These are phyloP conservation scores for Myiopsitta monachus DNA, from an alignment of 2,113 vertebrate species.

Conservation along the genomic window DNA sequence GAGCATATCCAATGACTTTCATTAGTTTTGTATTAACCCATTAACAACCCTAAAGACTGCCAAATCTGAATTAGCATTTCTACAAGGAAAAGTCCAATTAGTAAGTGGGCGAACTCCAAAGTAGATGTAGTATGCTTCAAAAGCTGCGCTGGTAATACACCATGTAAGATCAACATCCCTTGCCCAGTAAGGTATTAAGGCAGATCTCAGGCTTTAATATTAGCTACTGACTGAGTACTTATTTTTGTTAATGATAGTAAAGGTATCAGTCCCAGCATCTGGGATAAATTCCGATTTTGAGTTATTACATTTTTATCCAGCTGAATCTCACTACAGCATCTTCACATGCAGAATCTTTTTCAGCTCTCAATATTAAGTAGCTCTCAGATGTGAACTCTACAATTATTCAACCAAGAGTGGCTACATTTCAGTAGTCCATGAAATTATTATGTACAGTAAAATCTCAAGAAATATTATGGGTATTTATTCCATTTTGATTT, in stretches of 20 bases:
- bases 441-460: not conserved
- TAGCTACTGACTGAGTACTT: not conserved
- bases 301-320: not conserved
- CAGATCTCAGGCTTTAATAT: not conserved
- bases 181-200: not conserved
- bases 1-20: not conserved
- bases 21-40: not conserved
- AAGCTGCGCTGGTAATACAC: not conserved
- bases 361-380: not conserved
- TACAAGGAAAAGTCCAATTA: not conserved
- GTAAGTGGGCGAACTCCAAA: not conserved
- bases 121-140: not conserved
- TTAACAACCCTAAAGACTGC: not conserved
- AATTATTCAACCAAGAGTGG: not conserved
- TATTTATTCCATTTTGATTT: conserved; percentile 45
- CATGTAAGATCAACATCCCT: not conserved
- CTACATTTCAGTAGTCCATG: not conserved
- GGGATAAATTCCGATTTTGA: not conserved
- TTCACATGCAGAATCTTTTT: not conserved
- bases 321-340: not conserved
- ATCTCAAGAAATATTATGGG: not conserved
- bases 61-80: not conserved
- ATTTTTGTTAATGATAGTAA: not conserved
- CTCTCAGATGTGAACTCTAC: not conserved
- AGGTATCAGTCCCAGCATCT: not conserved